phyloP scores from a whole-genome alignment of 1,140 invertebrate genomes.

The Acromyrmex charruanus region DNA sequence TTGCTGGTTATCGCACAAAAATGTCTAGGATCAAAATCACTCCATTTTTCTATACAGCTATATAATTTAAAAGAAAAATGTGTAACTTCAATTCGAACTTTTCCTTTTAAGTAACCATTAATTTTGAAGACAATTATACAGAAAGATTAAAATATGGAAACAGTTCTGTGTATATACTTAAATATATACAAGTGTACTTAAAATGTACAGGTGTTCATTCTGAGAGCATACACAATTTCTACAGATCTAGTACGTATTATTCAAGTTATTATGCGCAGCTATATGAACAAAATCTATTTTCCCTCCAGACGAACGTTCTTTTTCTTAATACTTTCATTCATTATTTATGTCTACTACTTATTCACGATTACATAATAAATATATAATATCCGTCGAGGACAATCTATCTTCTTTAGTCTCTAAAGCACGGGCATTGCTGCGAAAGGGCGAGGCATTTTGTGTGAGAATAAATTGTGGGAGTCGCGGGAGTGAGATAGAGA shows the following conservation, averaged over 20 bases:
- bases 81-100: not conserved
- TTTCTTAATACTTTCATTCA: conserved; percentile 83
- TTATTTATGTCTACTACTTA: conserved; percentile 74
- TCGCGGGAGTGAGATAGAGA: conserved; percentile 31
- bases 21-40: not conserved
- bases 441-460: conserved; percentile 75
- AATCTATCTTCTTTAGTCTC: conserved; percentile 76
- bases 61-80: conserved; percentile 10
- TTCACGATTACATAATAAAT: conserved; percentile 81
- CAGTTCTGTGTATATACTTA: conserved; percentile 64
- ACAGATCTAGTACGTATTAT: conserved; percentile 66
- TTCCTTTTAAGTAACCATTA: not conserved
- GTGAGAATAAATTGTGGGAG: conserved; percentile 71
- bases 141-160: conserved; percentile 28
- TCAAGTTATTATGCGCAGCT: conserved; percentile 61
- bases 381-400: conserved; percentile 76
- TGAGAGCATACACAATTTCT: conserved; percentile 67
- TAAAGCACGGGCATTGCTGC: conserved; percentile 79
- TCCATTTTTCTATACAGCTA: not conserved
- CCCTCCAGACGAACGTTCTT: conserved; percentile 40
- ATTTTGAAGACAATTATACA: conserved; percentile 15
- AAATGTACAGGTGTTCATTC: conserved; percentile 75
- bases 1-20: not conserved
- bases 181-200: conserved; percentile 61
- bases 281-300: conserved; percentile 72